Evolutionary conservation across 1,140 invertebrate genomes (phyloP).

Genomic region (Neelides sp.): DNA sequence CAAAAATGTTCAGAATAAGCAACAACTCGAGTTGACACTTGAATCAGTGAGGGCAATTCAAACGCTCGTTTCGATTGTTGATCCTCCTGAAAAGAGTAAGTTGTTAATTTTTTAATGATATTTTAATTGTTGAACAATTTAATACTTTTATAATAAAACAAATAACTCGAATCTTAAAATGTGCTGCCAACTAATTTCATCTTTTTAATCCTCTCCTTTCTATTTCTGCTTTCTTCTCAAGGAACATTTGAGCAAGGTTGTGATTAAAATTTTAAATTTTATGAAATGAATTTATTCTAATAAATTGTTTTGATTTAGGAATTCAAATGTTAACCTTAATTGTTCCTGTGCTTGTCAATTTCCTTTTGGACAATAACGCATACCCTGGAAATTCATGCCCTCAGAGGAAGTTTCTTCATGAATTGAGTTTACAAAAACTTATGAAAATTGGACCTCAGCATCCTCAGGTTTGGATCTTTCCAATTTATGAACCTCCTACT

Average conservation of each 20-base stretch:
- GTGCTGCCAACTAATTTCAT: no score
- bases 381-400: constrained; percentile 71
- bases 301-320: constrained; percentile 56
- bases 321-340: constrained; percentile 73
- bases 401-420: constrained; percentile 60
- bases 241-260: constrained; percentile 10
- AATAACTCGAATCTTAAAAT: no score
- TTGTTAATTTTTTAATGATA: no score
- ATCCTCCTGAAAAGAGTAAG: constrained; percentile 25
- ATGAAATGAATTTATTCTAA: no score
- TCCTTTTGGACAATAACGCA: constrained; percentile 56
- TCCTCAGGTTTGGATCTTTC: constrained; percentile 43
- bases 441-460: constrained; percentile 82
- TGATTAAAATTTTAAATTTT: no score
- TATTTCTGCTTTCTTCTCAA: no score
- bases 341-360: constrained; percentile 74
- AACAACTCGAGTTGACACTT: constrained; percentile 22
- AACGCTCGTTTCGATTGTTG: constrained; percentile 24
- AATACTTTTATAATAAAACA: no score
- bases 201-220: no score
- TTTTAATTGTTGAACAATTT: no score
- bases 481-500: no score
- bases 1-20: constrained; percentile 14
- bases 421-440: constrained; percentile 71
- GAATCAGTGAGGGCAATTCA: constrained; percentile 25